Conservation (phyloP, 2,797 vertebrate genomes). For the Crocodylus rhombifer region DNA sequence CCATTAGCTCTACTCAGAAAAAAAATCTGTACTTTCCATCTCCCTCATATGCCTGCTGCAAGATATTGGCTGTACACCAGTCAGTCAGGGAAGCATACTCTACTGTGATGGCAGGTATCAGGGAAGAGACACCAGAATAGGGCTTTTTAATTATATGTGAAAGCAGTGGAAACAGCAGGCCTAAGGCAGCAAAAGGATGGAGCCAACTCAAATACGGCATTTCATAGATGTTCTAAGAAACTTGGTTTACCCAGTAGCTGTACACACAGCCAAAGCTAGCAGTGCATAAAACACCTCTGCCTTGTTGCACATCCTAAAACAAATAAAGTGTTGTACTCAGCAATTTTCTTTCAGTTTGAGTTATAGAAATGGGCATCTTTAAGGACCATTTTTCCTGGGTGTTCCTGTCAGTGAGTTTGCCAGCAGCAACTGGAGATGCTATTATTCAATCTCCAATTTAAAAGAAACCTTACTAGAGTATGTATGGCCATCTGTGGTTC, state of each 20-base stretch:
- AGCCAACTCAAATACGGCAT: not conserved
- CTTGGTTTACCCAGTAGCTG: not conserved
- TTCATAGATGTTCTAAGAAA: not conserved
- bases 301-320: not conserved
- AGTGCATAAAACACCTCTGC: not conserved
- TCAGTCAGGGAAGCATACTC: not conserved
- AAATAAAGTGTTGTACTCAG: slow-evolving; percentile 2
- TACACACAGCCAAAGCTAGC: not conserved
- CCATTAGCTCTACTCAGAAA: not conserved
- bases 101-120: not conserved
- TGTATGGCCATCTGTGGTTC: slow-evolving; percentile 15
- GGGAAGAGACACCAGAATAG: not conserved
- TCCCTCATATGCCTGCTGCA: not conserved
- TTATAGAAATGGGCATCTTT: slow-evolving; percentile 7
- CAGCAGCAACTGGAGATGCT: slow-evolving; percentile 24
- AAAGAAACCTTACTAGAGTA: slow-evolving; percentile 20
- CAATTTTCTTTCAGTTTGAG: not conserved
- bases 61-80: not conserved
- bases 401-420: slow-evolving; percentile 24
- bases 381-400: slow-evolving; percentile 19
- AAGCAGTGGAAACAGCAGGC: fast-evolving
- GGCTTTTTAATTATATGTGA: not conserved
- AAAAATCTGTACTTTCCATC: not conserved
- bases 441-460: slow-evolving; percentile 48
- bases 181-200: not conserved